These are phyloP conservation scores for Hyperoplus lanceolatus DNA, from an alignment of 2,797 vertebrate genomes.

Conservation along the genomic window DNA sequence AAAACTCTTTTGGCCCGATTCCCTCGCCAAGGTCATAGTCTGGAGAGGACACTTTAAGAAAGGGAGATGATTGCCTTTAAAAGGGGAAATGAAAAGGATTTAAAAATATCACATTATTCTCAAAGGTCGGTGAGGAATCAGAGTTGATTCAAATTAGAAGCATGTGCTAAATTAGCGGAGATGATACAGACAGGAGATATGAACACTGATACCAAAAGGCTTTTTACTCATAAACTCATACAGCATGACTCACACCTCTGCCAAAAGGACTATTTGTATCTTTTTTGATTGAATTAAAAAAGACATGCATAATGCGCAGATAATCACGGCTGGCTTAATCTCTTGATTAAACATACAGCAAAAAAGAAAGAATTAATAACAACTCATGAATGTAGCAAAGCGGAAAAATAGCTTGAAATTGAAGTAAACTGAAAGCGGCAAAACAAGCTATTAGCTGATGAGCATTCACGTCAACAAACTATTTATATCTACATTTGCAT, in stretches of 20 bases:
- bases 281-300: conserved; percentile 55
- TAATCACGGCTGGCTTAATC: conserved; percentile 23
- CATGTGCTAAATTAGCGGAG: conserved; percentile 4
- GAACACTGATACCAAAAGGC: conserved; percentile 8
- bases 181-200: conserved; percentile 3
- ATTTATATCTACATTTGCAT: conserved; percentile 34
- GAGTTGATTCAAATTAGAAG: conserved; percentile 18
- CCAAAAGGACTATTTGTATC: conserved; percentile 54
- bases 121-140: conserved; percentile 5
- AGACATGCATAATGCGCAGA: conserved; percentile 39
- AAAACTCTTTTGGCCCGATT: neutral
- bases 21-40: neutral
- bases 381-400: conserved; percentile 19
- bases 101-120: neutral
- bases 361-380: neutral
- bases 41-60: conserved; percentile 12
- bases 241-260: conserved; percentile 49
- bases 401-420: conserved; percentile 26
- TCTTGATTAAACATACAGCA: conserved; percentile 26
- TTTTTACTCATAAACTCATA: conserved; percentile 26
- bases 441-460: conserved; percentile 34
- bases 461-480: conserved; percentile 26
- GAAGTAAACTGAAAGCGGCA: conserved; percentile 38
- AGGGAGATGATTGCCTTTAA: neutral
- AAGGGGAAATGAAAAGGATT: neutral